phyloP scores from a whole-genome alignment of 2,888 invertebrate genomes.

The Yponomeuta evonymella region DNA sequence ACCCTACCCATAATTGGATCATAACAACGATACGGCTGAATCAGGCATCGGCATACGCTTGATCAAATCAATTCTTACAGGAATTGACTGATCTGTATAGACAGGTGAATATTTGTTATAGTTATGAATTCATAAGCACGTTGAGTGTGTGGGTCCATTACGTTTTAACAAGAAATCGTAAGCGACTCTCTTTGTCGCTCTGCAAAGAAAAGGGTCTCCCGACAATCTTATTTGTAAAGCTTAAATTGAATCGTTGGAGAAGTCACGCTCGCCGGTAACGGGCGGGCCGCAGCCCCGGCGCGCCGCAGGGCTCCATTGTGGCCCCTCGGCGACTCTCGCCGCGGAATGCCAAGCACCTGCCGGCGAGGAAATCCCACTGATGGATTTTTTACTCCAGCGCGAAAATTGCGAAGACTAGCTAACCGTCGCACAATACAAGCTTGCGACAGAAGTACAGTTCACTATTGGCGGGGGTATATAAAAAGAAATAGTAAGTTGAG shows the following conservation, averaged over 20 bases:
- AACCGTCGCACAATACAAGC: not conserved
- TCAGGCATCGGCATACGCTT: too few species aligned
- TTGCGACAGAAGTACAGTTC: not conserved
- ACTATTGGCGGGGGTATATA: not conserved
- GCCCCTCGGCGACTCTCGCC: not conserved
- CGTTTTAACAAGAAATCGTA: not conserved
- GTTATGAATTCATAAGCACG: too few species aligned
- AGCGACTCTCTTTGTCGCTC: not conserved
- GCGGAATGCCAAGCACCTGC: not conserved
- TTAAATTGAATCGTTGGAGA: not conserved
- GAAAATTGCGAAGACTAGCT: not conserved
- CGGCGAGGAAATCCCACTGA: not conserved
- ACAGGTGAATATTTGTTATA: too few species aligned
- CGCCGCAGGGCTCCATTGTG: not conserved
- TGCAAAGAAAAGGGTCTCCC: not conserved
- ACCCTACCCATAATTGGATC: not conserved
- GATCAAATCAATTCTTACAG: not conserved
- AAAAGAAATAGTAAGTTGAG: too few species aligned
- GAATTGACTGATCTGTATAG: not conserved
- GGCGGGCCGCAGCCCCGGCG: not conserved
- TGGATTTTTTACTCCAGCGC: not conserved
- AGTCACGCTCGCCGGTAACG: not conserved
- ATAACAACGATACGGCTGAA: not conserved
- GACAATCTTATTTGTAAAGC: slow-evolving; percentile 1
- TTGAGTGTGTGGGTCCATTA: not conserved